Base-by-base conservation (phyloP, 1,140 invertebrate species). In the Drosophila mauritiana region DNA sequence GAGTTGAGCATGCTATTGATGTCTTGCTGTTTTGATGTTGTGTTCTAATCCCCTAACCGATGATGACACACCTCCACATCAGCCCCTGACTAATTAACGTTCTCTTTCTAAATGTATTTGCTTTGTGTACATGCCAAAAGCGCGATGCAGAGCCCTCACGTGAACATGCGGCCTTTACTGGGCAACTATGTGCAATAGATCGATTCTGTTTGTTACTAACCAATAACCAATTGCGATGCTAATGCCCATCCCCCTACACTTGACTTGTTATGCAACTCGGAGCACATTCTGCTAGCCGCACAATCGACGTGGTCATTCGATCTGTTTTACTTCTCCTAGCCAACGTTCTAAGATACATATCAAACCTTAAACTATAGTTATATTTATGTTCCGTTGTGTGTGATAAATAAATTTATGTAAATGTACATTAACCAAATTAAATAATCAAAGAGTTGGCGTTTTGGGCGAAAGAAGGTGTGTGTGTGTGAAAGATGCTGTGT, bases 121-220 rank as follows among this genome's bases (percentile, higher is more conserved):
- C 63, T 68, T 55, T 55, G 45, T 22, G 10, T 52, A 36, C 57
- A 65, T 56, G 37, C 34, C 61, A 75, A 74, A 79, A 86, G 83
- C 62, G 76, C 72, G 51, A 83, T 61, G 40, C 70, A 76, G 52
- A 53, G 79, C 37, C 67, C 65, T 36, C 65, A 40, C 45, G 55
- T 75, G 80, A 80, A 89, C 69, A 84, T 83, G 40, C 76, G 75
- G 83, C 83, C 83, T 73, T 57, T 86, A 76, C 89, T 89, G 84
- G 84, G 79, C 80, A 82, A 76, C 59, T 78, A 67, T 88, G 48
- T 31, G 51, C 22, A 43, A 34, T 40, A 46, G 49, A 36, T 46
- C 22, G 27, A 42, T 48, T 52, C 20, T 22, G 40, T 40, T 37
- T 40, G 51, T 62, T 55, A 79, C 15, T 59, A 63, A 72, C 37